These are phyloP conservation scores for Canis aureus DNA, from an alignment of 2,113 vertebrate genomes.

Conservation along the genomic window DNA sequence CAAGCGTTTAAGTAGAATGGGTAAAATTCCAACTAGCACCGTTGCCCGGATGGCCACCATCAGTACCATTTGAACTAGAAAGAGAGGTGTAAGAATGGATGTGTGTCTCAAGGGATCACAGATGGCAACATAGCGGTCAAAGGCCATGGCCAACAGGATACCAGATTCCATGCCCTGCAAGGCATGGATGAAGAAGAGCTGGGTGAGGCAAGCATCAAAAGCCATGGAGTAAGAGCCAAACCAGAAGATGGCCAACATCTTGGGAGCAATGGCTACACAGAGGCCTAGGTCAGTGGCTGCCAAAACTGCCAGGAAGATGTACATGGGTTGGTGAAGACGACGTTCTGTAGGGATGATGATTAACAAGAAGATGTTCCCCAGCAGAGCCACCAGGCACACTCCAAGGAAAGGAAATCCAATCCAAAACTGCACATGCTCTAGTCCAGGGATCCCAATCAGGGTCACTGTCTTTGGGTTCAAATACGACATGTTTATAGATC, in stretches of 20 bases:
- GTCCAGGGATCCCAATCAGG: constrained; percentile 77
- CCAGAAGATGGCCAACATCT: constrained; percentile 82
- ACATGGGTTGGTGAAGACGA: constrained; percentile 80
- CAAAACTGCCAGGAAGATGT: constrained; percentile 78
- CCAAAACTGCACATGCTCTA: constrained; percentile 74
- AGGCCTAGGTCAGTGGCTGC: constrained; percentile 73
- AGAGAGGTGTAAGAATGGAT: background rate
- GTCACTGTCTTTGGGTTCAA: constrained; percentile 63
- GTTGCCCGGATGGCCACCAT: constrained; percentile 1
- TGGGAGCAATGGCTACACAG: constrained; percentile 74
- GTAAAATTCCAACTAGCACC: constrained; percentile 41
- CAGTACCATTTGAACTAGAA: background rate
- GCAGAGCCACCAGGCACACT: constrained; percentile 67
- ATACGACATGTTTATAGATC: constrained; percentile 64
- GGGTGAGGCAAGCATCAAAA: constrained; percentile 68
- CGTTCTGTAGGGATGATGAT: constrained; percentile 67
- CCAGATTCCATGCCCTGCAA: constrained; percentile 75
- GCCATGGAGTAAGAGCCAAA: constrained; percentile 46
- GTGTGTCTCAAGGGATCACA: constrained; percentile 68
- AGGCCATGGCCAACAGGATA: constrained; percentile 77
- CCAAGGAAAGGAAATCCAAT: constrained; percentile 76
- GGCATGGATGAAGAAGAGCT: constrained; percentile 84
- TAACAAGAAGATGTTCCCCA: constrained; percentile 76
- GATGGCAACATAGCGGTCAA: constrained; percentile 74
- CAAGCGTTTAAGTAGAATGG: constrained; percentile 57